Conservation (phyloP, 2,888 invertebrate genomes). For the Caenorhabditis panamensis region DNA sequence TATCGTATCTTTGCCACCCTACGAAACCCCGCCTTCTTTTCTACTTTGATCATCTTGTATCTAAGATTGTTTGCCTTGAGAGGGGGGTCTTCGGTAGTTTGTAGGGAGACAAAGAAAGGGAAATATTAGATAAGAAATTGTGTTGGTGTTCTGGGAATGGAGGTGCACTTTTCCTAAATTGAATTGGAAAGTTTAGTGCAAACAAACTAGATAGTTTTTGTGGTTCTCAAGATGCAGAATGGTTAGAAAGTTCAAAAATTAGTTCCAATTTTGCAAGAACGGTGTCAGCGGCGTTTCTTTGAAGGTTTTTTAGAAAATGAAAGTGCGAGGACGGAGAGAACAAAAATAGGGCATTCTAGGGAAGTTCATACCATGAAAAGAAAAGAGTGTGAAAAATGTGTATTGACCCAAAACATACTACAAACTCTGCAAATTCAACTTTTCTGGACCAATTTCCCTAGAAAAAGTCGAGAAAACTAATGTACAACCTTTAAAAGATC, state of each 20-base stretch:
- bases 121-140: neutral
- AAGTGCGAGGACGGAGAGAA: neutral
- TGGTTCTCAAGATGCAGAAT: neutral
- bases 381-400: neutral
- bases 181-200: neutral
- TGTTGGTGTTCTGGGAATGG: neutral
- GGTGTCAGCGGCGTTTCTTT: slow-evolving; percentile 15
- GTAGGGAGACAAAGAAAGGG: slow-evolving; percentile 10
- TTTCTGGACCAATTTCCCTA: too few species aligned
- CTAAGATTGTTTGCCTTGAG: neutral
- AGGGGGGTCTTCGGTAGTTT: slow-evolving; percentile 1
- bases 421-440: too few species aligned
- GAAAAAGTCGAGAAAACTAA: too few species aligned
- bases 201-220: neutral
- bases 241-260: neutral
- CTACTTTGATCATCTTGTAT: slow-evolving; percentile 37
- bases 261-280: neutral
- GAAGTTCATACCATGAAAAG: neutral
- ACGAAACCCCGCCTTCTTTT: slow-evolving; percentile 20
- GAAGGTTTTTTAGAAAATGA: neutral
- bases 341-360: neutral
- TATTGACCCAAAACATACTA: too few species aligned
- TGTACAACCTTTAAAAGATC: too few species aligned
- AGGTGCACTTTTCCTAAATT: neutral
- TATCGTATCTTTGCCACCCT: slow-evolving; percentile 50